Base-by-base conservation (phyloP, 2,113 vertebrate species). In the Megatriorchis doriae region DNA sequence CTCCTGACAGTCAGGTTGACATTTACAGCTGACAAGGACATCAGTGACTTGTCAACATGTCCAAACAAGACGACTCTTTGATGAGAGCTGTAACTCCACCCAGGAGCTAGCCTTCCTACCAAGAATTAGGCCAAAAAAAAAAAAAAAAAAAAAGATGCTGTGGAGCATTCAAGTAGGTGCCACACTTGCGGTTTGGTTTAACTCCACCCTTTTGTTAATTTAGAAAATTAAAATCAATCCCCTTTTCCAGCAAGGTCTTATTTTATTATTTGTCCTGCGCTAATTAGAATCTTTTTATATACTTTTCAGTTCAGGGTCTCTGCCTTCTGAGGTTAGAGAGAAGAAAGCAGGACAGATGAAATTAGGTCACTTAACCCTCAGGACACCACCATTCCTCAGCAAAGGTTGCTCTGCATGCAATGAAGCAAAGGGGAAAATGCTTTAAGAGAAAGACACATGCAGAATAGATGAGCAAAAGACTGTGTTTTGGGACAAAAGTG, bases 231-330 rank as follows among this genome's bases (percentile, higher is more conserved):
- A 75, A 88, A 83, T 65, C 38, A 55, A 59, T 63, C 59, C 23
- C 47, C 16, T 73, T 71, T 88, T 29, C 72, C 66, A 53, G 42
- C 2, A 0, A 72, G 71, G 63, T 12, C 74, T 86, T 45, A 6
- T 67, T 91, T 82, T 77, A 56, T 74, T 82, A 78, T 81, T 84
- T 84, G 48, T 61, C 78, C 84, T 75, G 59, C 34, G 52, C 65
- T 95, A 96, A 96, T 94, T 90, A 93, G 61, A 84, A 65, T 80
- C 72, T 85, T 95, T 92, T 89, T 62, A 70, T 91, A 91, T 34
- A 45, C 53, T 87, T 81, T 62, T 52, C 34, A 48, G 73, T 66
- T 72, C 73, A 82, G 91, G 68, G 73, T 81, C 86, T 87, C 83
- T 75, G 86, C 59, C 89, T 96, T 95, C 80, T 81, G 88, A 86